Percentiles rank a stretch among this genome's conserved stretches.
phyloP scores from a whole-genome alignment of 2,113 vertebrate species.

The Struthidea cinerea region DNA sequence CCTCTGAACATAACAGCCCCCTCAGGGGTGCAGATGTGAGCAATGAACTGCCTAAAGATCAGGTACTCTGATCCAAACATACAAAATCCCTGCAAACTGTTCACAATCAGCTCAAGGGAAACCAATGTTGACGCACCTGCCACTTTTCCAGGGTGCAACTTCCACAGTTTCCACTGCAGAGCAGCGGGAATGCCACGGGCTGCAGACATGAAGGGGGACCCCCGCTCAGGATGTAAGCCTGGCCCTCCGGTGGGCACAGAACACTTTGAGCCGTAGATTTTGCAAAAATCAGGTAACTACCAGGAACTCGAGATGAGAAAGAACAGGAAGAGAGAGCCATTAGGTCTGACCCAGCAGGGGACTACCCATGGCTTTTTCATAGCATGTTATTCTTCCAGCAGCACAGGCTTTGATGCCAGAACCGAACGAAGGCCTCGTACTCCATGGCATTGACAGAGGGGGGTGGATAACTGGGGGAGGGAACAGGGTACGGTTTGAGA shows the following conservation, averaged over 20 bases:
- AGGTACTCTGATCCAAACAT: not conserved
- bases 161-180: not conserved
- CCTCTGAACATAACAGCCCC: not conserved
- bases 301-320: not conserved
- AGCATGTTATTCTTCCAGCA: not conserved
- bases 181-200: not conserved
- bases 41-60: not conserved
- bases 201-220: not conserved
- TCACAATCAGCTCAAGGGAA: not conserved
- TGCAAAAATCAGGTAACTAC: not conserved
- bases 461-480: not conserved
- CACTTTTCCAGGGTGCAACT: not conserved
- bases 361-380: not conserved
- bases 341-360: not conserved
- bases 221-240: not conserved
- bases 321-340: not conserved
- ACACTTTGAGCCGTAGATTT: not conserved
- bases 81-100: not conserved
- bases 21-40: not conserved
- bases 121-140: accelerated
- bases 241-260: not conserved
- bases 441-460: accelerated
- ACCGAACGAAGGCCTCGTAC: not conserved
- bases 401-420: not conserved
- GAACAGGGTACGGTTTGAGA: not conserved